These are phyloP conservation scores for Musca vetustissima DNA, from an alignment of 1,140 invertebrate species.

Conservation along the genomic window DNA sequence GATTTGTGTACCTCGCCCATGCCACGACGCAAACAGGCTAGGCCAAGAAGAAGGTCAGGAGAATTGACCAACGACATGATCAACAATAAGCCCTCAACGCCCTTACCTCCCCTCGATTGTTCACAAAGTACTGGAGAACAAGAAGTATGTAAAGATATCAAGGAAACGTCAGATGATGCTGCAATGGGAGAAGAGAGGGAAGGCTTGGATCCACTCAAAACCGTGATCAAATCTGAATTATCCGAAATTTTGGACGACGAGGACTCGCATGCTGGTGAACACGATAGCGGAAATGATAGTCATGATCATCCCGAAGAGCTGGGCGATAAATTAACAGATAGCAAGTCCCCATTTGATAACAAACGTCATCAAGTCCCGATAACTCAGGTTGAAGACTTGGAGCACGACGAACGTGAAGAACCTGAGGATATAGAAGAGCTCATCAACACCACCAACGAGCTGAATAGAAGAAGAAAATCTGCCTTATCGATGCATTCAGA, in stretches of 20 bases:
- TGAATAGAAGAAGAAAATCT: constrained; percentile 40
- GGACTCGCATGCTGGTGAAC: constrained; percentile 22
- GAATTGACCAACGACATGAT: constrained; percentile 67
- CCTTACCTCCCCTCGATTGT: neutral
- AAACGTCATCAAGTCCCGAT: neutral
- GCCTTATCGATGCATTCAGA: constrained; percentile 38
- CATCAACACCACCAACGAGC: constrained; percentile 46
- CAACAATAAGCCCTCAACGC: constrained; percentile 16
- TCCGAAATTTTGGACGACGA: constrained; percentile 36
- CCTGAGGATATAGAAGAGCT: constrained; percentile 51
- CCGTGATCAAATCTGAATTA: constrained; percentile 51
- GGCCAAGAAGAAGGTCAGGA: constrained; percentile 77
- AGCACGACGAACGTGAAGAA: constrained; percentile 35
- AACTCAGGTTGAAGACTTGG: constrained; percentile 12
- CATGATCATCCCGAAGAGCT: constrained; percentile 23
- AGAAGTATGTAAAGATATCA: too few species aligned
- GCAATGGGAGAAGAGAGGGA: neutral
- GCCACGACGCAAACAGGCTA: constrained; percentile 76
- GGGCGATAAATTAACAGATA: neutral
- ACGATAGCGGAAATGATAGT: constrained; percentile 33
- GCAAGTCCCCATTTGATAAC: neutral
- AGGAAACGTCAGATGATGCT: neutral
- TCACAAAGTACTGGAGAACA: too few species aligned
- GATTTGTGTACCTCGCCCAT: constrained; percentile 70
- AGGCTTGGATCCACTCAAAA: constrained; percentile 33